Evolutionary conservation across 2,888 invertebrate genomes (phyloP).

Genomic region (Chrysomela aeneicollis): DNA sequence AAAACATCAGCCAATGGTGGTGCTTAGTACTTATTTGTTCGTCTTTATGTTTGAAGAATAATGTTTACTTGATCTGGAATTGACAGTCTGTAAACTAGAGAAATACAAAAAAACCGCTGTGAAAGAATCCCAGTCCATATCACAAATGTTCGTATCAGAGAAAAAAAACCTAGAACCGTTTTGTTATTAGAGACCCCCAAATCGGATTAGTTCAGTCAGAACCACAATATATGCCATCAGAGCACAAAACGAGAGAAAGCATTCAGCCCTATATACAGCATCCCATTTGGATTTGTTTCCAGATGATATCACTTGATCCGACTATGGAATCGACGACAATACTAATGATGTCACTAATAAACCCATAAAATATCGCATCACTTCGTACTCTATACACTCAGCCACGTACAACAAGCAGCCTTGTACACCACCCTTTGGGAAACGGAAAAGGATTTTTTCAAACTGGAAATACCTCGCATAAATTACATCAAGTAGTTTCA

Average conservation of each 20-base stretch:
- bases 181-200: no score
- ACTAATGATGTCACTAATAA: slow-evolving; percentile 3
- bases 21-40: no score
- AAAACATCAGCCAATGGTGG: no score
- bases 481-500: neutral
- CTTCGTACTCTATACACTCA: neutral
- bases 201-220: no score
- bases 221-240: neutral
- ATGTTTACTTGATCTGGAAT: no score
- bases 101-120: no score
- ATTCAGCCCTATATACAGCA: neutral
- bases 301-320: neutral
- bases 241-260: neutral
- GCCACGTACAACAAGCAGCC: slow-evolving; percentile 8
- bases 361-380: neutral
- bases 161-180: no score
- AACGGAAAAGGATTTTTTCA: neutral
- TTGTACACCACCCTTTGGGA: neutral
- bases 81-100: no score
- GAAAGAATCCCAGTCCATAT: no score
- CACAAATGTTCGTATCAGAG: no score
- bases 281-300: neutral
- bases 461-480: neutral
- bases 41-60: no score
- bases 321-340: neutral